A percentile compares a stretch with the other conserved stretches of the same genome.
phyloP scores from a whole-genome alignment of 1,140 invertebrate species.

The Cydia amplana region DNA sequence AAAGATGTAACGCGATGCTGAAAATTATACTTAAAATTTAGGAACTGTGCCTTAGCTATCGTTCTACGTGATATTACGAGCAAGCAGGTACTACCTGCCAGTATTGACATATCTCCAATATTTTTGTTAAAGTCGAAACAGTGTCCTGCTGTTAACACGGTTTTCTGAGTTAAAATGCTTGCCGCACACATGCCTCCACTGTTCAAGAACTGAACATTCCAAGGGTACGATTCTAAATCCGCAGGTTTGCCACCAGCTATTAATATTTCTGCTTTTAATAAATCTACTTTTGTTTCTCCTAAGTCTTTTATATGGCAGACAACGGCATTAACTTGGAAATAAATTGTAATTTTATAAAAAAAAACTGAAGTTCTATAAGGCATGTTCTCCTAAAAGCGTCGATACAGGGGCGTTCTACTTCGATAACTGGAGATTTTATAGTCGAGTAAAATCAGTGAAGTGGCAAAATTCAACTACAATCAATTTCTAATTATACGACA shows the following conservation, averaged over 20 bases:
- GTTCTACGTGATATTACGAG: background rate
- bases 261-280: constrained; percentile 34
- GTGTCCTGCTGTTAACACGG: constrained; percentile 53
- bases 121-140: constrained; percentile 52
- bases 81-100: constrained; percentile 43
- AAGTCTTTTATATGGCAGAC: constrained; percentile 49
- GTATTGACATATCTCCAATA: constrained; percentile 50
- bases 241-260: constrained; percentile 46
- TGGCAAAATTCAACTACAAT: background rate
- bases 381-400: background rate
- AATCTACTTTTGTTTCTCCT: constrained; percentile 42
- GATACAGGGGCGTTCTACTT: background rate
- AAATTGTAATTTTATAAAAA: background rate
- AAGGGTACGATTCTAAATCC: constrained; percentile 43
- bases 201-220: constrained; percentile 53
- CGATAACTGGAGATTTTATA: constrained; percentile 4
- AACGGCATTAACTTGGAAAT: background rate
- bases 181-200: constrained; percentile 49
- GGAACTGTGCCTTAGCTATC: background rate
- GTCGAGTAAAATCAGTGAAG: background rate
- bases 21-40: constrained; percentile 35
- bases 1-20: constrained; percentile 47
- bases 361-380: background rate
- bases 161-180: constrained; percentile 46
- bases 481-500: background rate